Base-by-base conservation (phyloP, 2,888 invertebrate genomes). In the Macrosoma leucophasiata region DNA sequence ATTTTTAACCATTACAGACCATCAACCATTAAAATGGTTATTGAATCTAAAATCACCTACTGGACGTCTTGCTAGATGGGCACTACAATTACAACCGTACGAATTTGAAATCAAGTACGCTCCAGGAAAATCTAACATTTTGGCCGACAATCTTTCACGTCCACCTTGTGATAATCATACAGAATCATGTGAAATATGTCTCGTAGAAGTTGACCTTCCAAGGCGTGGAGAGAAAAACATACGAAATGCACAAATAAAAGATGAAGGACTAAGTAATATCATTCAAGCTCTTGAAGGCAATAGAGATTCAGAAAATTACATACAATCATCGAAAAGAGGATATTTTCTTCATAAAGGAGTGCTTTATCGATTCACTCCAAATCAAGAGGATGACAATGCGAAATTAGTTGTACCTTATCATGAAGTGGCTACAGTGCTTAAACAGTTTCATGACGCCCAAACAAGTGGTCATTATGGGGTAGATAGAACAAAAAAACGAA, bases 1-100 rank as follows among this genome's bases (percentile, higher is more conserved):
- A n/a, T 14, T 46, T 58, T 42, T 42, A 1, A 48, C 79, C 0
- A 38, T 48, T 1, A 71, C 62, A 1, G 79, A 81, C 43, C 81
- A 78, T 41, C 66, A 68, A 42, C 69, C 79, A 0, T 48, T 86
- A 5, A 54, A 54, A 28, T 81, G 75, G 71, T 39, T 85, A 4
- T 41, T 70, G 39, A 45, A 50, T 0, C 18, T 76, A 2, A 73
- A 75, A 39, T 54, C 73, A 8, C 63, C 68, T 0, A 53, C 59
- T 5, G 73, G 72, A 14, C 39, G 77, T 21, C 42, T 84, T 1
- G 67, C 68, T 1, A 36, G 78, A 25, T 84, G 79, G 82, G 64
- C 66, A 0, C 18, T 52, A 2, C 23, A 36, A 7, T 38, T 82
- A 2, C 62, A 70, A 39, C 39, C 52, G 1, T 71, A 53, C 37